Evolutionary conservation across 2,797 vertebrate species (phyloP).

Genomic region (Pangasius mekongensis): DNA sequence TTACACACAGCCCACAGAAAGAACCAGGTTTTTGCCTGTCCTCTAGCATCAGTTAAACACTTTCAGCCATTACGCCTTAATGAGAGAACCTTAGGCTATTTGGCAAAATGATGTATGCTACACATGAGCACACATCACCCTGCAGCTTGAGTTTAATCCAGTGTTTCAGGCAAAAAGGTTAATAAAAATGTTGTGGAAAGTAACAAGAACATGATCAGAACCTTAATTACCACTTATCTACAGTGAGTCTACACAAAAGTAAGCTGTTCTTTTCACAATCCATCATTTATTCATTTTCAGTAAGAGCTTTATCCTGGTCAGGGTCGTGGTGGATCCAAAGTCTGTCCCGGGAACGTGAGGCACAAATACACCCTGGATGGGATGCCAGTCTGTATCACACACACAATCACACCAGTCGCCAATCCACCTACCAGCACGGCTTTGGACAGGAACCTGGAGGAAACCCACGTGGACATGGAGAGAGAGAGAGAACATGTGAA

Average conservation of each 20-base stretch:
- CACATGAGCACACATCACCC: neutral
- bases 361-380: neutral
- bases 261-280: neutral
- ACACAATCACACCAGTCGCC: neutral
- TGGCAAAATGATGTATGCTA: neutral
- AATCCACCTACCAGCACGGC: neutral
- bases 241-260: neutral
- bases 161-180: neutral
- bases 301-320: neutral
- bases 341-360: neutral
- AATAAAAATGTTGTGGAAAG: neutral
- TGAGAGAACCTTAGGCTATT: neutral
- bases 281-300: no score
- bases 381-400: neutral
- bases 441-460: neutral
- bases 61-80: no score
- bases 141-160: neutral
- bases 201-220: neutral
- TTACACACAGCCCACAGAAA: neutral
- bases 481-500: neutral
- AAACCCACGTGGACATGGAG: neutral
- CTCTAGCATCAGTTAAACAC: neutral
- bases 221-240: neutral
- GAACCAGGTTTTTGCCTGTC: neutral
- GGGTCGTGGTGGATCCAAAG: neutral